Base-by-base conservation (phyloP, 2,888 invertebrate species). In the Drosophila setosimentum region DNA sequence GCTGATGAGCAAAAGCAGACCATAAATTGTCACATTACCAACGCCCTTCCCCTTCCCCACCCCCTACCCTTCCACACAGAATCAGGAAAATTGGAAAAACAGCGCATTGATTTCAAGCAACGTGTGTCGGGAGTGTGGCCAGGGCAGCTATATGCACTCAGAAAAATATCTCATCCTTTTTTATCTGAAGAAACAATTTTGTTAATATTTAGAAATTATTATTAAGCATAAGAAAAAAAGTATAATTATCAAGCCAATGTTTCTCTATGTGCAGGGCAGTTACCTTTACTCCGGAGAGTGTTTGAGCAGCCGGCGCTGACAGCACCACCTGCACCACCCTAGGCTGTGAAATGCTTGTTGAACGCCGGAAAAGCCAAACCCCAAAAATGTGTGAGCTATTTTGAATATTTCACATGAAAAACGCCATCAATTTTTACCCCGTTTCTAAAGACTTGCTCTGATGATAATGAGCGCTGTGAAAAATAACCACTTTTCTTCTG, bases 1-100 rank as follows among this genome's bases (percentile, higher is more conserved):
- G 85, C 73, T 90, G 86, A 90, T 88, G 85, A 80, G 78, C 74
- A 80, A 82, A 79, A 78, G 86, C 80, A 88, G 85, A 89, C 86
- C 86, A 86, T 90, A 86, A 85, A 85, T 85, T 74, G 90, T 90
- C 77, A 77, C 74, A 81, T 68, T 55, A 54, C 77, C 75, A 58
- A 40, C 66, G 63, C 68, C 29, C 16, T 32, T 1, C 21, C 32
- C 18, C 55, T 7, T 0, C 33, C 30, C 5, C n/a, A 5, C 13
- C 5, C 5, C 33, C 33, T 16, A 6, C 1, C 24, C 21, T 30
- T 10, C 1, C 50, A 35, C 29, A 24, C 33, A 18, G 18, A 8
- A 1, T 13, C n/a, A 27, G 54, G 37, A 13, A 64, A 76, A 76
- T 42, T 57, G 49, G 76, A 49, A 68, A 57, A 84, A 87, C 87